phyloP scores from a whole-genome alignment of 2,113 vertebrate genomes.

The Chionomys nivalis region DNA sequence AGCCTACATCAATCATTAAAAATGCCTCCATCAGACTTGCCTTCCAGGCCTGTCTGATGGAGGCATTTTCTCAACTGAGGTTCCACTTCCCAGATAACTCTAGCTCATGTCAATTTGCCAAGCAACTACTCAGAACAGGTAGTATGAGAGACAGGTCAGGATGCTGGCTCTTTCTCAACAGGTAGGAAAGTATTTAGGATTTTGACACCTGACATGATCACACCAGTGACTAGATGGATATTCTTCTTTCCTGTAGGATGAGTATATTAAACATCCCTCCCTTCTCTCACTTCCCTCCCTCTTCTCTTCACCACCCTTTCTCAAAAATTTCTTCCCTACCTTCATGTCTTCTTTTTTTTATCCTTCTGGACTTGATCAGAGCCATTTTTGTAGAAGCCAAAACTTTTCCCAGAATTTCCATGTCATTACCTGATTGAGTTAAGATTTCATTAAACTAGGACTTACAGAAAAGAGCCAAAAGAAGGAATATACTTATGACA shows the following conservation, averaged over 20 bases:
- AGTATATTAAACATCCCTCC: neutral
- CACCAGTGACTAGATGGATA: constrained; percentile 21
- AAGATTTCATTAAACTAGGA: constrained; percentile 27
- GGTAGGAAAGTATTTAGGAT: neutral
- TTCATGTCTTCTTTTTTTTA: neutral
- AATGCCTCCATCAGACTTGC: too few relatives aligned
- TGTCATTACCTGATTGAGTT: neutral
- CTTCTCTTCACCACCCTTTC: neutral
- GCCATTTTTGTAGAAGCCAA: neutral
- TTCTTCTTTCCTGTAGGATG: neutral
- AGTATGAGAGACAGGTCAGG: neutral
- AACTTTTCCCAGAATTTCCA: neutral
- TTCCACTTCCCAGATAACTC: neutral
- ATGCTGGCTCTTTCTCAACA: neutral
- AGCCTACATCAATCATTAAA: neutral
- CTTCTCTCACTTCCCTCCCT: neutral
- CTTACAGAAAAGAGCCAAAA: neutral
- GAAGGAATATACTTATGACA: neutral
- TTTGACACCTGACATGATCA: neutral
- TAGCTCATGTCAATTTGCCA: neutral
- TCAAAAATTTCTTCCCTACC: neutral
- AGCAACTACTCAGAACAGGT: neutral
- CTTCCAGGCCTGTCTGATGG: neutral
- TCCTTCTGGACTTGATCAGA: neutral
- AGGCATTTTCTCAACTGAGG: neutral